phyloP scores from a whole-genome alignment of 2,797 vertebrate species.

The Geotrypetes seraphini region DNA sequence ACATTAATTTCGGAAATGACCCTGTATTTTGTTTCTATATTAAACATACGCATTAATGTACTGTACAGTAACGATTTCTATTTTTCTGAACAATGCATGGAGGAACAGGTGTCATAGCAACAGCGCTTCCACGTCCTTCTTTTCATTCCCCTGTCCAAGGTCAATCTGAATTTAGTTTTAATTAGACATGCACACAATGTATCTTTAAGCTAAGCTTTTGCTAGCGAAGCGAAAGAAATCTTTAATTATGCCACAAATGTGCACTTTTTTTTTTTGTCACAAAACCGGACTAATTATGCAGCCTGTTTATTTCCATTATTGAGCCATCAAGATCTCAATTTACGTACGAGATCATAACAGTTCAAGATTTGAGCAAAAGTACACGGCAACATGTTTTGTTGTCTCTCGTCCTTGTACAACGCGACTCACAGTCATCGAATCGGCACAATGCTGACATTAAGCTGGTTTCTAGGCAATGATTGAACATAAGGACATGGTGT shows the following conservation, averaged over 20 bases:
- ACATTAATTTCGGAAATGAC: too few species aligned
- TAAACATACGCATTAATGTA: neutral
- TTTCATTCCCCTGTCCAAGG: neutral
- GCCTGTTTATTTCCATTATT: neutral
- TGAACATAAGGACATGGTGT: too few species aligned
- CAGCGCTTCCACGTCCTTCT: neutral
- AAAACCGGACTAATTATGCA: neutral
- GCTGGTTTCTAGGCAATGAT: too few species aligned
- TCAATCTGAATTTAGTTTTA: conserved; percentile 1
- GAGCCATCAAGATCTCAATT: neutral
- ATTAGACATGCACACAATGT: neutral
- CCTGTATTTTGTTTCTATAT: neutral
- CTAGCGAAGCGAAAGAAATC: neutral
- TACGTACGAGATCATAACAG: neutral
- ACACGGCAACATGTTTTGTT: too few species aligned
- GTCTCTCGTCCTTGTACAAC: too few species aligned
- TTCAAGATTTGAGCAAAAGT: neutral
- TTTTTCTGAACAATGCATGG: neutral
- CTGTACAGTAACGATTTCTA: neutral
- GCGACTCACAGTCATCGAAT: too few species aligned
- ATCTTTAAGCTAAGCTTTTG: neutral
- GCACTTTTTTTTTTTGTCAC: too few species aligned
- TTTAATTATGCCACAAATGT: neutral
- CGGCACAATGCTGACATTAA: too few species aligned
- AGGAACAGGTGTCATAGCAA: neutral